phyloP scores from a whole-genome alignment of 2,797 vertebrate genomes.

The Carduelis carduelis region DNA sequence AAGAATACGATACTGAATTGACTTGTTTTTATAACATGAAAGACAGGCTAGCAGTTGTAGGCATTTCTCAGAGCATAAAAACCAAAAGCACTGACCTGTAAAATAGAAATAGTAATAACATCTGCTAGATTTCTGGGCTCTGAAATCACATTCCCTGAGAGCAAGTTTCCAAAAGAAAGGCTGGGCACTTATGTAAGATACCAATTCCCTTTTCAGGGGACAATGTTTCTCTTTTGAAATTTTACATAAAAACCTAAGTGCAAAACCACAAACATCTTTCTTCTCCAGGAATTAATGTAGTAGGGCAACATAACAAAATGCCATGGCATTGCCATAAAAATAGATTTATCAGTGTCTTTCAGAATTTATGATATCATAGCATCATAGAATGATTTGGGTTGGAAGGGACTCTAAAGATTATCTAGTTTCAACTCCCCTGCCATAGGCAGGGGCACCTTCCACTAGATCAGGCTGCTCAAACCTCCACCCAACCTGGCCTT shows the following conservation, averaged over 20 bases:
- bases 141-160: conserved; percentile 21
- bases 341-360: not conserved
- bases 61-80: not conserved
- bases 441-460: not conserved
- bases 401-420: not conserved
- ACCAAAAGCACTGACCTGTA: conserved; percentile 32
- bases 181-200: not conserved
- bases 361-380: not conserved
- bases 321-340: not conserved
- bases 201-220: not conserved
- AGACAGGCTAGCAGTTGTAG: not conserved
- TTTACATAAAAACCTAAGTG: not conserved
- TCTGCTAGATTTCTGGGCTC: conserved; percentile 35
- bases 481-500: not conserved
- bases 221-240: not conserved
- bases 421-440: not conserved
- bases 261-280: not conserved
- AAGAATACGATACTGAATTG: not conserved
- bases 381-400: not conserved
- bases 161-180: conserved; percentile 21
- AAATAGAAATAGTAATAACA: conserved; percentile 41
- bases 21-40: not conserved
- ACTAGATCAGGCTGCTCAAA: not conserved
- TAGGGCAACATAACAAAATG: not conserved
- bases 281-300: not conserved